Evolutionary conservation across 2,888 invertebrate genomes (phyloP).

Genomic region (Phyllotreta striolata): DNA sequence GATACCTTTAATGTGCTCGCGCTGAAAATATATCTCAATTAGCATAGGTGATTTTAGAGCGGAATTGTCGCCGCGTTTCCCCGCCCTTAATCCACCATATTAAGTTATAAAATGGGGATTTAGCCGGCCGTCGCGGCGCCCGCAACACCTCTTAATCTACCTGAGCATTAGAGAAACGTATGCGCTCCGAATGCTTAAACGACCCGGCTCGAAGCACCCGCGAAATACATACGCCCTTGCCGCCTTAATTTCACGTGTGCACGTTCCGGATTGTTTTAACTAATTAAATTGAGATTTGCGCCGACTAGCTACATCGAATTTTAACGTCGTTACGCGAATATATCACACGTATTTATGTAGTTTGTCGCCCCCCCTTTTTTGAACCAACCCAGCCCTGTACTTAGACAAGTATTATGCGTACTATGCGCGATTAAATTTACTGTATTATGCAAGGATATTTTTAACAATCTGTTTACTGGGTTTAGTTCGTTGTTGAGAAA

Average conservation of each 20-base stretch:
- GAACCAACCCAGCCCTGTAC: too few species aligned
- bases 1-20: constrained; percentile 7
- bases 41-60: constrained; percentile 2
- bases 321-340: constrained; percentile 8
- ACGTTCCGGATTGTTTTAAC: constrained; percentile 22
- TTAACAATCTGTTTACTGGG: too few species aligned
- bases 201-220: neutral
- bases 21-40: constrained; percentile 22
- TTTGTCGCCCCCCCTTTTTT: too few species aligned
- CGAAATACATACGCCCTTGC: constrained; percentile 11
- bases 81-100: constrained; percentile 40
- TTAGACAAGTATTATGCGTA: too few species aligned
- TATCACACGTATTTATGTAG: neutral
- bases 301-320: constrained; percentile 17
- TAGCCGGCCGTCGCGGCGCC: constrained; percentile 42
- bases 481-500: too few species aligned
- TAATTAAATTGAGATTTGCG: constrained; percentile 30
- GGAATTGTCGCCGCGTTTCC: constrained; percentile 30
- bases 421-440: too few species aligned
- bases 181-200: constrained; percentile 30
- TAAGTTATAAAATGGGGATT: constrained; percentile 47
- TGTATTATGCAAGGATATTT: too few species aligned
- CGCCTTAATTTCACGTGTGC: constrained; percentile 19
- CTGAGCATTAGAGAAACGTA: constrained; percentile 43
- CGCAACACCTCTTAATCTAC: constrained; percentile 47